Conservation (phyloP, 2,888 invertebrate species). For the Unio pictorum region DNA sequence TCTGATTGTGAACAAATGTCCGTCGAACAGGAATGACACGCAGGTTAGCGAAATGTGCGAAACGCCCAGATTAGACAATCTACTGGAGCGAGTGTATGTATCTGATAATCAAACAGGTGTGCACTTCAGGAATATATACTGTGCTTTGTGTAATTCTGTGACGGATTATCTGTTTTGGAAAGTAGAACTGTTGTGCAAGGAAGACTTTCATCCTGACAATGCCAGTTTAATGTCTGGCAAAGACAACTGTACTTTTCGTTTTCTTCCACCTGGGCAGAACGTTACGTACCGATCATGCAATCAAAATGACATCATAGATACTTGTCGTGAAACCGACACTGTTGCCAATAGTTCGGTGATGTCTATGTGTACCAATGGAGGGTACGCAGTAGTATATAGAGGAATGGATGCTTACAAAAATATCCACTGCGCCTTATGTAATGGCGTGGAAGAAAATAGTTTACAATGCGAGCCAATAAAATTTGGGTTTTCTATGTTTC, state of each 20-base stretch:
- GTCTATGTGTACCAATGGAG: constrained; percentile 11
- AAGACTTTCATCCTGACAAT: not conserved
- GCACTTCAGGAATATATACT: constrained; percentile 44
- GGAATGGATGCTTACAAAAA: constrained; percentile 37
- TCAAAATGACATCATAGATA: not conserved
- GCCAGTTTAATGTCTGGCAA: not conserved
- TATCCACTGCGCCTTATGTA: constrained; percentile 55
- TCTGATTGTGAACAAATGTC: constrained; percentile 38
- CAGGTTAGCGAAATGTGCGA: too few relatives aligned
- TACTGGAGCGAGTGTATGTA: constrained; percentile 37
- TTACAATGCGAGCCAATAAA: constrained; percentile 9
- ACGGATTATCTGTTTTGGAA: constrained; percentile 21
- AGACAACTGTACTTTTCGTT: constrained; percentile 2
- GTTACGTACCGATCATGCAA: constrained; percentile 9
- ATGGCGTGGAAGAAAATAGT: constrained; percentile 6
- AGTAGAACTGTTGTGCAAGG: constrained; percentile 13
- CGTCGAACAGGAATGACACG: constrained; percentile 21
- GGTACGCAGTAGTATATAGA: constrained; percentile 9
- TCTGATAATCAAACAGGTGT: constrained; percentile 20
- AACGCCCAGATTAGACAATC: constrained; percentile 5
- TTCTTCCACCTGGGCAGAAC: constrained; percentile 5
- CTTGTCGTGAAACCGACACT: constrained; percentile 3
- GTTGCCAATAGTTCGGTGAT: not conserved
- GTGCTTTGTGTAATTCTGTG: constrained; percentile 33
- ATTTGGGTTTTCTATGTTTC: not conserved